Evolutionary conservation across 2,888 invertebrate genomes (phyloP), one percentile per base, ranked within the genome.

Genomic region (Lasioglossum pauxillum): DNA sequence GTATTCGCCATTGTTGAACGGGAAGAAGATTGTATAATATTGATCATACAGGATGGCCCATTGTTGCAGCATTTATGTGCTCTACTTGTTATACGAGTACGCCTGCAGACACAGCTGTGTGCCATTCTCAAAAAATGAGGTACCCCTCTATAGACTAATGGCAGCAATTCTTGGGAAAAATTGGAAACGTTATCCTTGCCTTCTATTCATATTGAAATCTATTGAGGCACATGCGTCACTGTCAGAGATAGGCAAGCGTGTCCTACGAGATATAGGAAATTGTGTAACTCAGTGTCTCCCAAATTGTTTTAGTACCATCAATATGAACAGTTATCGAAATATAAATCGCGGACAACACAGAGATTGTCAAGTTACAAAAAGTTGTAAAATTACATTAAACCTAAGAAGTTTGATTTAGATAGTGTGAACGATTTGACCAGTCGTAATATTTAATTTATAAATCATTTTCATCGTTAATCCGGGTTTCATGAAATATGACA

Each of bases 141-240:
- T 19, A 35, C 35, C 35, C 31, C 67, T 8, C 31, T 35, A 35
- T 35, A 67, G 67, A 67, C 67, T 67, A 67, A 67, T 67, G 67
- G 67, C 35, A 19, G 67, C 35, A 67, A 67, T 67, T 67, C 67
- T 67, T 35, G 35, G 35, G 69, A 69, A 69, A 69, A 38, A 69
- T 69, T 69, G 69, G 69, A 69, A 69, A 72, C 46, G 16, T 46
- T 44, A 72, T 19, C 72, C 72, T 46, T 19, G 46, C 44, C 16
- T 72, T 46, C 72, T 10, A 27, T 72, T 46, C 72, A 44, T 72
- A 72, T 31, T 46, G 44, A 72, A 72, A 46, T 72, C 44, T 46
- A 67, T 67, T 1, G 72, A 7, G 35, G 67, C 67, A 67, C 72
- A 41, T 44, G 44, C 72, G 44, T 72, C 67, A 67, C 72, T 44